phyloP scores from a whole-genome alignment of 2,888 invertebrate genomes.

The Agrotis segetum region DNA sequence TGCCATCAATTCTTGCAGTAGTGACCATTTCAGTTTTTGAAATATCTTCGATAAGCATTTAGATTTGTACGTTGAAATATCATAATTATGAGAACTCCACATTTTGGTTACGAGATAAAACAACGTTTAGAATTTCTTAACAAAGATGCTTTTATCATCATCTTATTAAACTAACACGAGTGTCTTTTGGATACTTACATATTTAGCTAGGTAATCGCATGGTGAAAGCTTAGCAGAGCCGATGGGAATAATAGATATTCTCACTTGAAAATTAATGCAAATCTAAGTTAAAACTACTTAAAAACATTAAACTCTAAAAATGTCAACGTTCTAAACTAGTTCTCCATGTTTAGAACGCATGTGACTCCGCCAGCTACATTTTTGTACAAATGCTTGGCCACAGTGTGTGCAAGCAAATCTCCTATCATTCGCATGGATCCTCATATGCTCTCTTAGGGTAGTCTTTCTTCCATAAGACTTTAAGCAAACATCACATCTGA shows the following conservation, averaged over 20 bases:
- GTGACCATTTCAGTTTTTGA: slow-evolving; percentile 4
- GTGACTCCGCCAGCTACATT: slow-evolving; percentile 80
- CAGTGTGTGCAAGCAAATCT: slow-evolving; percentile 71
- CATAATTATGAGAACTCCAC: slow-evolving; percentile 5
- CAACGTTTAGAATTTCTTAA: neutral
- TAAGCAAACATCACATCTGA: slow-evolving; percentile 78
- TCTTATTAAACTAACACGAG: neutral
- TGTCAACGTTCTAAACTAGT: slow-evolving; percentile 39
- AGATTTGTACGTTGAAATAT: slow-evolving; percentile 10
- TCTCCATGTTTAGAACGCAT: slow-evolving; percentile 77
- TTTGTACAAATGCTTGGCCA: slow-evolving; percentile 71
- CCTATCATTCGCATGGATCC: slow-evolving; percentile 70
- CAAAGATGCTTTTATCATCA: neutral
- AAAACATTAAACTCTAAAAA: slow-evolving; percentile 9
- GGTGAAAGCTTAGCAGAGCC: neutral
- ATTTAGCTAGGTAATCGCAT: neutral
- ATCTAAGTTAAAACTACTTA: slow-evolving; percentile 17
- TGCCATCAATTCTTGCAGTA: slow-evolving; percentile 45
- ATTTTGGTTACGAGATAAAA: neutral
- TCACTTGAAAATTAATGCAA: slow-evolving; percentile 2
- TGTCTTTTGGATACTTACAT: neutral
- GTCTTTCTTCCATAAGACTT: slow-evolving; percentile 76
- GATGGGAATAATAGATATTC: neutral
- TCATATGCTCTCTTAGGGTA: slow-evolving; percentile 78
- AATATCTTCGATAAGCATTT: neutral